Evolutionary conservation across 2,113 vertebrate species (phyloP).

Genomic region (Perca flavescens): DNA sequence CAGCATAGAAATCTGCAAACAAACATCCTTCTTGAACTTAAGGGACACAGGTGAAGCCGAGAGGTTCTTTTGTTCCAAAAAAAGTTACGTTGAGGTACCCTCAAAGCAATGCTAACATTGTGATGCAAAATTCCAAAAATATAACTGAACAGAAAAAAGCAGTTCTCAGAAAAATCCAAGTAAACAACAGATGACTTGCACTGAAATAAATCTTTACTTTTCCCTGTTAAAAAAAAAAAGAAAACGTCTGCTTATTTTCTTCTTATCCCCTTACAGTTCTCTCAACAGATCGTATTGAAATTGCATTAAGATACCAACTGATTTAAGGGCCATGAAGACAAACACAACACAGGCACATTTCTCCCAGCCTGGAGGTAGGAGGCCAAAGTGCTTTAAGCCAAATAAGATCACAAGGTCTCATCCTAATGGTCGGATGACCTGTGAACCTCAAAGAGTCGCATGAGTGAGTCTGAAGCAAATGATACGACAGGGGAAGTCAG

Average conservation of each 20-base stretch:
- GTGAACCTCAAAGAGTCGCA: neutral
- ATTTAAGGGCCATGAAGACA: neutral
- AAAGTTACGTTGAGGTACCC: neutral
- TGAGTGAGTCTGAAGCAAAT: neutral
- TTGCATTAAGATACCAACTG: neutral
- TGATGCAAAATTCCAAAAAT: neutral
- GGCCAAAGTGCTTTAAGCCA: slow-evolving; percentile 61
- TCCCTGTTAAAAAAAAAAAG: neutral
- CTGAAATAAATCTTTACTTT: neutral
- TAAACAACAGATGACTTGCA: neutral
- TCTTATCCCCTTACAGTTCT: neutral
- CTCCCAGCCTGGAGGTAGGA: slow-evolving; percentile 6
- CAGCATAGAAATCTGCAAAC: neutral
- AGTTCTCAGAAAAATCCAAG: neutral
- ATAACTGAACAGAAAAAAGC: neutral
- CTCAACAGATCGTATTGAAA: neutral
- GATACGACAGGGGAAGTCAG: neutral
- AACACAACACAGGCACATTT: neutral
- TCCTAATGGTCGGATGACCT: neutral
- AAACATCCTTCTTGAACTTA: neutral
- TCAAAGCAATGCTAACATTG: neutral
- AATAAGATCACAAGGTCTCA: slow-evolving; percentile 3
- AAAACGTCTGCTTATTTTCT: neutral
- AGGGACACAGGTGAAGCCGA: neutral
- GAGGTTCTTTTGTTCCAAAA: neutral